Conservation (phyloP, 2,113 vertebrate genomes). For the Merops nubicus region DNA sequence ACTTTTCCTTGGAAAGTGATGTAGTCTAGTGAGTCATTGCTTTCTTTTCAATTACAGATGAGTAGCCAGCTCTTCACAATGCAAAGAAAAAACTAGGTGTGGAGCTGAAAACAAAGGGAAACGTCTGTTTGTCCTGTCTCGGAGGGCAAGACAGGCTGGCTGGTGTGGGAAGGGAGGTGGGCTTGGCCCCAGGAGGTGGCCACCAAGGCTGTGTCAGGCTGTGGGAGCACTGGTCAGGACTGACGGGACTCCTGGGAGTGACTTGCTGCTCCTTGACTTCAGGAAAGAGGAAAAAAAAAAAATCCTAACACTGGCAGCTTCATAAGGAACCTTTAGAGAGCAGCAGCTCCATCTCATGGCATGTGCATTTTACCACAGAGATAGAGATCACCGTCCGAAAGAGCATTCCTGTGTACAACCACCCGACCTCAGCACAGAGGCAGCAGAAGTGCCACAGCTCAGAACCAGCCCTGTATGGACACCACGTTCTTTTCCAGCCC, state of each 20-base stretch:
- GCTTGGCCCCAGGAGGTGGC: slow-evolving; percentile 22
- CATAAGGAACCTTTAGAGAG: slow-evolving; percentile 15
- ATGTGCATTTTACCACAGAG: slow-evolving; percentile 27
- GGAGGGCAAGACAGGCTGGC: not conserved
- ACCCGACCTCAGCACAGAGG: not conserved
- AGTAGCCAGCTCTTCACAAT: not conserved
- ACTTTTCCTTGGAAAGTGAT: slow-evolving; percentile 39
- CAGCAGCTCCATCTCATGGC: slow-evolving; percentile 62
- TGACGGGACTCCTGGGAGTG: not conserved
- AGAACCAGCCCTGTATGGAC: rapidly evolving
- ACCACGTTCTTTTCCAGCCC: not conserved
- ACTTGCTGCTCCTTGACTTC: not conserved
- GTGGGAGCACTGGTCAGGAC: not conserved
- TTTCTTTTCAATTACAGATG: slow-evolving; percentile 46
- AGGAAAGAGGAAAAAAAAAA: not conserved
- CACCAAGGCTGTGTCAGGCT: slow-evolving; percentile 16
- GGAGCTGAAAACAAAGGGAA: slow-evolving; percentile 55
- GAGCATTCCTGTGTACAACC: not conserved
- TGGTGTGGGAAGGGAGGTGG: not conserved
- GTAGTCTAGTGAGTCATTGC: slow-evolving; percentile 46
- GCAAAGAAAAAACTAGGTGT: slow-evolving; percentile 60
- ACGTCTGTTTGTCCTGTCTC: not conserved
- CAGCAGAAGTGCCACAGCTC: not conserved
- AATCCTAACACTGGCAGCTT: not conserved
- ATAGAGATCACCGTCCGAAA: not conserved